phyloP scores from a whole-genome alignment of 1,140 invertebrate species.

The Drosophila yakuba region DNA sequence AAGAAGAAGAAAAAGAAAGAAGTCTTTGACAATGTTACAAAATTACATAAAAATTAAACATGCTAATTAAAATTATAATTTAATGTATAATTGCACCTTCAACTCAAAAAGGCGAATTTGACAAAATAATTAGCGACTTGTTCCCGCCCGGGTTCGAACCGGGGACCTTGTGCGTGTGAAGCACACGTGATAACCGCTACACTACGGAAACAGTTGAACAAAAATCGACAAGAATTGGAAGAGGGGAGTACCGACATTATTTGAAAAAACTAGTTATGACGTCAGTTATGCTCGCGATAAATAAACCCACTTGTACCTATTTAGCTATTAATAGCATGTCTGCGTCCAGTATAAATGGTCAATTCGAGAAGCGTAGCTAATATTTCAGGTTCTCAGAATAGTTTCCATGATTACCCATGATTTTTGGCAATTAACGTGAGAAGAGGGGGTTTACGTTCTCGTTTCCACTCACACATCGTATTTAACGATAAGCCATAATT shows the following conservation, averaged over 20 bases:
- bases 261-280: conserved; percentile 3
- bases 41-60: too few relatives aligned
- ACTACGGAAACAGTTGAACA: not conserved
- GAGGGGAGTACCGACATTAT: not conserved
- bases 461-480: conserved; percentile 1
- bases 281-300: not conserved
- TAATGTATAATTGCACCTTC: too few relatives aligned
- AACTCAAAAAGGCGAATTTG: too few relatives aligned
- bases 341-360: not conserved
- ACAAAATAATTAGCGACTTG: conserved; percentile 52
- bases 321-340: conserved; percentile 1
- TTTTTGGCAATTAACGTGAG: not conserved
- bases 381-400: conserved; percentile 9
- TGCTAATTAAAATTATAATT: too few relatives aligned
- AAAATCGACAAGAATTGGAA: not conserved
- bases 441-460: not conserved
- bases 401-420: not conserved
- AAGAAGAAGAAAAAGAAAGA: too few relatives aligned
- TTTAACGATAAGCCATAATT: conserved; percentile 15
- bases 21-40: too few relatives aligned
- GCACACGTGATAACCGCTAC: conserved; percentile 87
- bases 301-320: not conserved
- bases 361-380: not conserved
- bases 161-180: conserved; percentile 89
- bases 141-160: conserved; percentile 88